Evolutionary conservation across 2,113 vertebrate genomes (phyloP).

Genomic region (Cryptotis parvus): DNA sequence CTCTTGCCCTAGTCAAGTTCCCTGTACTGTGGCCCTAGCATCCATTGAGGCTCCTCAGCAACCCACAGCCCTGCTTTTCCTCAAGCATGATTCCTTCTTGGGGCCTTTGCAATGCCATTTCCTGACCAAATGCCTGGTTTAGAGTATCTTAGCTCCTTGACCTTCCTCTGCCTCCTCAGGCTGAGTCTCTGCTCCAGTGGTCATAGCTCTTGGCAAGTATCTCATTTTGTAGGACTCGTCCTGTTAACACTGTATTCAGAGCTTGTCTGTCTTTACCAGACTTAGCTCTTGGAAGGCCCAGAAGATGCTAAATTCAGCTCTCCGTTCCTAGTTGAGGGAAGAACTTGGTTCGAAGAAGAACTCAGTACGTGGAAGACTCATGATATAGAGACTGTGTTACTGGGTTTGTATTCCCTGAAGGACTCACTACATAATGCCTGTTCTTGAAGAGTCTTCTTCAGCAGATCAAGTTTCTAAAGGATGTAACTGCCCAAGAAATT

Average conservation of each 20-base stretch:
- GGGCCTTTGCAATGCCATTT: too few species aligned
- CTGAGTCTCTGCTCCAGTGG: neutral
- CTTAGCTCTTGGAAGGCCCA: neutral
- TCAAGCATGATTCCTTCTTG: neutral
- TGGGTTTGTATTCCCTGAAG: neutral
- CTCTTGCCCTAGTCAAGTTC: too few species aligned
- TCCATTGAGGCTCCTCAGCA: too few species aligned
- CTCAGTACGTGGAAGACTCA: too few species aligned
- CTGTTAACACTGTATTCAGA: neutral
- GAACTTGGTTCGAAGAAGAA: neutral
- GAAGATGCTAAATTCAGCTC: neutral
- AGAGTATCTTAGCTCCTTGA: too few species aligned
- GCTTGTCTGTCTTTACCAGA: neutral
- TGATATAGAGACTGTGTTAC: neutral
- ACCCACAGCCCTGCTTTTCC: too few species aligned
- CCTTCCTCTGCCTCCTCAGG: too few species aligned
- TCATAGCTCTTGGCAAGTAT: neutral
- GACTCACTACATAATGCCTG: neutral
- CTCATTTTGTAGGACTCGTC: neutral
- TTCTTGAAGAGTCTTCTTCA: constrained; percentile 9
- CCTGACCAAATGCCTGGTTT: too few species aligned
- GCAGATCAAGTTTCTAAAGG: neutral
- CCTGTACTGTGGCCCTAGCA: too few species aligned
- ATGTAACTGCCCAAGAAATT: neutral
- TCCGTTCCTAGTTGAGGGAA: neutral